Evolutionary conservation across 2,888 invertebrate species (phyloP), one percentile per base, ranked within the genome.

Genomic region (Amblyjoppa fuscipennis): DNA sequence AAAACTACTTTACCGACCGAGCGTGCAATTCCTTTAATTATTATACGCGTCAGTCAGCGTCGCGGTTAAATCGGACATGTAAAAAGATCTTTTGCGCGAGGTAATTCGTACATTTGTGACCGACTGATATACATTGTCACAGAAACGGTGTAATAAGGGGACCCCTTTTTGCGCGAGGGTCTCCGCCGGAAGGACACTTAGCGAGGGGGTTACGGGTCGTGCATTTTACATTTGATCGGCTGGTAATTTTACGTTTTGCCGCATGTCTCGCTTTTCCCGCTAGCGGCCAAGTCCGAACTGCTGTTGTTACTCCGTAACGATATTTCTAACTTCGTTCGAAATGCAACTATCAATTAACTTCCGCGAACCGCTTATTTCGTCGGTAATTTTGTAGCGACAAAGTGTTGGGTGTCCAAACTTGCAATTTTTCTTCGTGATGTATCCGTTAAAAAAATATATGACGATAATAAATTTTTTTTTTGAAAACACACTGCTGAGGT

Each of bases 131-230:
- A 64, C 64, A 64, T 64, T 64, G 64, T 64, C 64, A 34, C 31
- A n/a, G 31, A n/a, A 64, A 34, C 31, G 34, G 64, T 64, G 31
- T 64, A 64, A 64, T 64, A 28, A 31, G 64, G 64, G 6, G 64
- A 13, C 34, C 64, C 64, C n/a, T 7, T 6, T 7, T 4, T 11
- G 31, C 34, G 0, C 64, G 16, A 16, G 31, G 64, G 64, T 6
- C 64, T 6, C 64, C 16, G 64, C 64, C 64, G 64, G 64, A 64
- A 64, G 64, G 64, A 64, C 64, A 64, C 31, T 64, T 64, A 64
- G 34, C 16, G 16, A 16, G 34, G 64, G 64, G 64, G 34, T 64
- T 64, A 64, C 64, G 31, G 31, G 1, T 64, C 2, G 64, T 64
- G 31, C 6, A 64, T 34, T 64, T 64, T 64, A 34, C 64, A 64